Evolutionary conservation across 2,888 invertebrate species (phyloP), one percentile per base, ranked within the genome.

Genomic region (Polylopha cassiicola): DNA sequence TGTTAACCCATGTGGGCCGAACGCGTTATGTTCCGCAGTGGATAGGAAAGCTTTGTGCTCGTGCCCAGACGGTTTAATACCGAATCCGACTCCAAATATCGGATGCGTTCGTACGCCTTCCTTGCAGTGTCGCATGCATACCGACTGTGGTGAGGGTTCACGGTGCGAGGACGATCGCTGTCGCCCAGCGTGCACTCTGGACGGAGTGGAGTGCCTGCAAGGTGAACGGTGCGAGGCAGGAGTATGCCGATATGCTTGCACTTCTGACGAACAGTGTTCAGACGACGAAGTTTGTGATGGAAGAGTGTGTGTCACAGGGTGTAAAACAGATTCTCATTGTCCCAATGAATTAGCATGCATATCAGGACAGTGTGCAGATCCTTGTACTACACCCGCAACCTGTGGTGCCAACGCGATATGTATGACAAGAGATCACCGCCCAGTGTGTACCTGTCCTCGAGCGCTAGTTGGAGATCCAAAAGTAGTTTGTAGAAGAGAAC

Each of bases 201-300:
- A 92, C 55, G 78, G 74, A 16, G 59, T 77, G 0, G 92, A 92
- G 44, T 96, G 95, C 53, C 79, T 95, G 50, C 91, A 91, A 62
- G 95, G 95, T 50, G 96, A 96, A 77, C 87, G 92, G 37, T 95
- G 94, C 54, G 75, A 79, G 53, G 65, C 84, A 52, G 94, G 95
- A 33, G 89, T 94, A 2, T 96, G 96, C 62, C 93, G 93, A 51
- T 92, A 94, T 1, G 87, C 95, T 2, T 96, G 95, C 58, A 89
- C 94, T 31, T 89, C 90, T 34, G 95, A 95, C 62, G 92, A 92
- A 50, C 95, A 96, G 61, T 97, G 97, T 56, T 89, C 93, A 32
- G 92, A 91, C 52, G 95, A 93, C 20, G 95, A 96, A 78, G 90
- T 96, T 34, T 97, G 96, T 59, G 91, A 94, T 62, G 92, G 92